Percentiles rank a stretch among this genome's conserved stretches.
phyloP scores from a whole-genome alignment of 1,140 invertebrate genomes.

The Popillia japonica region DNA sequence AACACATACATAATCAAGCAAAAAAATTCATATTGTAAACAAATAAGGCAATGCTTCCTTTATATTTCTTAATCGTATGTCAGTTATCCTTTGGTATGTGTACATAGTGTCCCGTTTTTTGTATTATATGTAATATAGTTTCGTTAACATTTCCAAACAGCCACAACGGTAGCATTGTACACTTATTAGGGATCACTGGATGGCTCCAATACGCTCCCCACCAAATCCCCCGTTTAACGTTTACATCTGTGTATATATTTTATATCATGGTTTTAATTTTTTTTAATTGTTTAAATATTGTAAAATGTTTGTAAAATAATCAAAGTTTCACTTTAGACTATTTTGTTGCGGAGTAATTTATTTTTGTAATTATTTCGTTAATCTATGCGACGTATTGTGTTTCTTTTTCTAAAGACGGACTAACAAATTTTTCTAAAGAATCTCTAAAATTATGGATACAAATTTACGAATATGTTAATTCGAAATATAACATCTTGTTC shows the following conservation, averaged over 20 bases:
- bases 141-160: constrained; percentile 58
- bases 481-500: too few species aligned
- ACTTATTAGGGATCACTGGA: constrained; percentile 51
- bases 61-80: constrained; percentile 39
- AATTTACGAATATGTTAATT: neutral
- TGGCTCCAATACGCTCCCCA: constrained; percentile 31
- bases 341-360: neutral
- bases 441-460: constrained; percentile 21
- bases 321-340: neutral
- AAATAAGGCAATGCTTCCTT: constrained; percentile 20
- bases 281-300: neutral
- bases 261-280: neutral
- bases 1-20: neutral
- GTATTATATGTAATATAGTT: constrained; percentile 62
- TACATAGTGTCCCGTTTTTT: constrained; percentile 55
- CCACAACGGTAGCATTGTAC: constrained; percentile 47
- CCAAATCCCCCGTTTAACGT: neutral
- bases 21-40: constrained; percentile 10
- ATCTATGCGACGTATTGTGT: neutral
- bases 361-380: constrained; percentile 16
- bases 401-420: constrained; percentile 18
- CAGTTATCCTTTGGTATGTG: constrained; percentile 55
- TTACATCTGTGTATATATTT: neutral
- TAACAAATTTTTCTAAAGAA: neutral
- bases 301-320: constrained; percentile 24